Evolutionary conservation across 2,888 invertebrate genomes (phyloP), one percentile per base, ranked within the genome.

Genomic region (Athalia circularis): DNA sequence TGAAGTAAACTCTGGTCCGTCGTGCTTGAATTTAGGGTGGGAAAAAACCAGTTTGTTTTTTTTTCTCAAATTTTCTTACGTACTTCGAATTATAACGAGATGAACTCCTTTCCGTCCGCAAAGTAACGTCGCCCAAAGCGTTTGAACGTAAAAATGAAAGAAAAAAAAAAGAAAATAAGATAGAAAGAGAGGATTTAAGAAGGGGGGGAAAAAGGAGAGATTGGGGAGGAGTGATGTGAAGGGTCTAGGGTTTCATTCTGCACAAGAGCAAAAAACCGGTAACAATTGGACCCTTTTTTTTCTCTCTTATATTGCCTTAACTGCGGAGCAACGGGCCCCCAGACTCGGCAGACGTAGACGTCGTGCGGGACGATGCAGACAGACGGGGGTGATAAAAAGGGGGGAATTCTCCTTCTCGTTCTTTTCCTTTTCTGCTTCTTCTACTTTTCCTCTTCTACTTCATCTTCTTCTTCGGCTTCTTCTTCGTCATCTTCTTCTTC

Each of bases 311-410:
- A 11, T n/a, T 13, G 43, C 68, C 29, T n/a, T 15, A 50, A 5
- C 45, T 9, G 3, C 48, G 57, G 68, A 29, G 11, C 65, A 11
- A n/a, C 45, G 11, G 68, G 9, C 13, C 9, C 45, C n/a, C 8
- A 15, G 70, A 43, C 54, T 64, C 64, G 8, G 64, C 29, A 45
- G 64, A 64, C 43, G 47, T 48, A 68, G 68, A 52, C 68, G 68
- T 50, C 52, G 15, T 57, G 59, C 72, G 59, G n/a, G 57, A 29
- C 29, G 72, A 47, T 59, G 59, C 72, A 72, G 72, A 72, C 72
- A 72, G 54, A 70, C 57, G 70, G 59, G 5, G 70, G 29, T 29
- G 29, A 29, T 29, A 29, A 29, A 29, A 29, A 29, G 29, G 29
- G 29, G 29, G 29, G 29, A 29, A 29, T 29, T 29, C 29, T 29